Evolutionary conservation across 2,888 invertebrate genomes (phyloP).

Genomic region (Aporophyla nigra): DNA sequence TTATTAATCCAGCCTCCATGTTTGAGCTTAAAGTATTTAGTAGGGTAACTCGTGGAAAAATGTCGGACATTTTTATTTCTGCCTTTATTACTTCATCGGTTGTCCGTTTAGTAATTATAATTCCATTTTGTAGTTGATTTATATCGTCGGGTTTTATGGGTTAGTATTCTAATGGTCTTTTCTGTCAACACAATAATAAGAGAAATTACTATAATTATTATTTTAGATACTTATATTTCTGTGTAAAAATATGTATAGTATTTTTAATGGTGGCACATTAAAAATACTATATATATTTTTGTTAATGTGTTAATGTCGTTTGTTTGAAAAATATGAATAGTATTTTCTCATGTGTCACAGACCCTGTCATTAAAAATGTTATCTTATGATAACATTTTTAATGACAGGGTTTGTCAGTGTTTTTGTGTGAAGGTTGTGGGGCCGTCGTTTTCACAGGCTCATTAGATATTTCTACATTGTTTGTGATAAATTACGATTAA

Average conservation of each 20-base stretch:
- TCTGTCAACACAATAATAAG: neutral
- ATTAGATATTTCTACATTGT: neutral
- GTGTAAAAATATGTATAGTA: neutral
- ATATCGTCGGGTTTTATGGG: neutral
- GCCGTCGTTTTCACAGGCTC: neutral
- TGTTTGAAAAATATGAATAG: neutral
- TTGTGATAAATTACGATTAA: neutral
- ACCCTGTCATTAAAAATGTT: too few species aligned
- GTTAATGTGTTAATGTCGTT: neutral
- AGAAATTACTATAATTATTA: neutral
- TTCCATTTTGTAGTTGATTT: conserved; percentile 11
- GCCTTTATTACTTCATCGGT: neutral
- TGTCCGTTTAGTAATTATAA: conserved; percentile 1
- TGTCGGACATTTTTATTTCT: conserved; percentile 15
- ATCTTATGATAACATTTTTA: neutral
- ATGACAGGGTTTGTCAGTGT: neutral
- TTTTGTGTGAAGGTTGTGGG: too few species aligned
- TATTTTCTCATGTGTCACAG: neutral
- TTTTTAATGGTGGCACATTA: neutral
- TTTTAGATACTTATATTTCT: neutral
- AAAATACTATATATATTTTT: too few species aligned
- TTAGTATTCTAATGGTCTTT: neutral
- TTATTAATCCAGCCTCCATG: conserved; percentile 22
- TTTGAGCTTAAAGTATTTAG: conserved; percentile 16
- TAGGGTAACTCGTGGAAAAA: neutral